Base-by-base conservation (phyloP, 2,797 vertebrate genomes). In the Darevskia nairensis region DNA sequence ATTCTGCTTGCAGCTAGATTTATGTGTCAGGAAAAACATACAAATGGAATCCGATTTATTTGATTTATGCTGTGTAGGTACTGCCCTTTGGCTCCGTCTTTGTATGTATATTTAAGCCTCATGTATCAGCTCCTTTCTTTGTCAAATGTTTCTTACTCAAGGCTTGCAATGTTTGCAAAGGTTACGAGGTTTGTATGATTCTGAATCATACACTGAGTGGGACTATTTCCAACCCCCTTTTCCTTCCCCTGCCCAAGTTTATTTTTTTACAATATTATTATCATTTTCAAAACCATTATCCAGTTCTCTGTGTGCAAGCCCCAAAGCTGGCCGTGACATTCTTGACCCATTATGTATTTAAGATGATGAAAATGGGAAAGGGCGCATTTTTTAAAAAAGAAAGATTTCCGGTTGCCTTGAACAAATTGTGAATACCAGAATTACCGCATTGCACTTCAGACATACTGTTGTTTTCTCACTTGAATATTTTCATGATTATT, bases 11-110 rank as follows among this genome's bases (percentile, higher is more conserved):
- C 95, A 95, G 93, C 93, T 95, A 97, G 96, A 97, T 97, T 97
- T 97, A 97, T 97, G 96, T 96, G 96, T 97, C 96, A 97, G 96
- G 96, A 95, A 97, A 97, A 97, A 97, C 97, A 97, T 94, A 97
- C 97, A 97, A 96, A 96, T 1, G 95, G 95, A 95, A 97, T 97
- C 96, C 94, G 95, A 97, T 97, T 97, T 94, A 96, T 96, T 96
- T 97, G 96, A 97, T 97, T 97, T 97, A 97, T 95, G 92, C 94
- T 93, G 97, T 96, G 90, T 93, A 96, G 93, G 93, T 87, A 94
- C 90, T 90, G 94, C 92, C 94, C 89, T 93, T 92, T 90, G 93
- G 88, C 91, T 95, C 93, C 41, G 86, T 94, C 92, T 90, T 91
- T 95, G 88, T 93, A 91, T 94, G 39, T 89, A 93, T 93, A 94